phyloP scores from a whole-genome alignment of 2,888 invertebrate species.

The Chromoteleia sp. region DNA sequence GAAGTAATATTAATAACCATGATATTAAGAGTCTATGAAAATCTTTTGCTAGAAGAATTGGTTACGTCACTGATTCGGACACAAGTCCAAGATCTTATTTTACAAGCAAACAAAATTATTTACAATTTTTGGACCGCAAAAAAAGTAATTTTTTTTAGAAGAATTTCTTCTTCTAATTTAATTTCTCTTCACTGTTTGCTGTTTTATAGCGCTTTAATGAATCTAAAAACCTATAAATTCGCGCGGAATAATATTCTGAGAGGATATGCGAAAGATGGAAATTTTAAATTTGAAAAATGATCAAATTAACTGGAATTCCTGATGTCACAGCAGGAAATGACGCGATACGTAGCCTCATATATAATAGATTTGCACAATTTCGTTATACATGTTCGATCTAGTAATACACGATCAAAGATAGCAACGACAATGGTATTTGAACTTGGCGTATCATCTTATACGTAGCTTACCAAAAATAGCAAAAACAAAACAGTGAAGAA shows the following conservation, averaged over 20 bases:
- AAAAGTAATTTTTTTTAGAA: too few relatives aligned
- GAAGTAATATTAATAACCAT: too few relatives aligned
- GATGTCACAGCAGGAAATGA: not conserved
- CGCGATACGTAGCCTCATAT: not conserved
- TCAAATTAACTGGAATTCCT: not conserved
- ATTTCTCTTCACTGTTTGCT: too few relatives aligned
- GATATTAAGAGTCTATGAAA: too few relatives aligned
- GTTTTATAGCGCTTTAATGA: too few relatives aligned
- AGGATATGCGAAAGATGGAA: not conserved
- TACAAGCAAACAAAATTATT: too few relatives aligned
- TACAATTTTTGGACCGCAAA: too few relatives aligned
- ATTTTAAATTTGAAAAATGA: not conserved
- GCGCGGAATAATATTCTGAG: not conserved
- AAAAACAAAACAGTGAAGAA: conserved; percentile 28
- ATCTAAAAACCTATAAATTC: too few relatives aligned
- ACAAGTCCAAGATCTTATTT: conserved; percentile 66
- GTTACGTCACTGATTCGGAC: conserved; percentile 53
- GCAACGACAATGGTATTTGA: conserved; percentile 33
- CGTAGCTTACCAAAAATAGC: conserved; percentile 16
- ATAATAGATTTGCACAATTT: conserved; percentile 9
- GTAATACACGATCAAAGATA: conserved; percentile 32
- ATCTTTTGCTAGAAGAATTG: too few relatives aligned
- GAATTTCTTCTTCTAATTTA: too few relatives aligned
- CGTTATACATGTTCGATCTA: conserved; percentile 20
- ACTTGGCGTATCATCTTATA: conserved; percentile 18